A percentile compares a stretch with the other conserved stretches of the same genome.
Conservation (phyloP, 2,797 vertebrate species). For the Hephaestus fuliginosus region DNA sequence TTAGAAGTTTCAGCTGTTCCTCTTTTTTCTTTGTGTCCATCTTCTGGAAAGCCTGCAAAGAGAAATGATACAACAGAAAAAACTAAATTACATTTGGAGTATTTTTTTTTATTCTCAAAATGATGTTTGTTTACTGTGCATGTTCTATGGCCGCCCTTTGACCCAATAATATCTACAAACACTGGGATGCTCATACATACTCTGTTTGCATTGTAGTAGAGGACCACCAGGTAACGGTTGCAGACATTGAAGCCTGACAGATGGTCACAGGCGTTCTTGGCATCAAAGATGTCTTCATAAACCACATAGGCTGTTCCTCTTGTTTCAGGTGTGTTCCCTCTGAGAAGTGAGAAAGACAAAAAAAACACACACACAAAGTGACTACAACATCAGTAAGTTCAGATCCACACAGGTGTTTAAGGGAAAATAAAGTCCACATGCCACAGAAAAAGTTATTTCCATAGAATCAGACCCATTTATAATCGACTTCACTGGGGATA, state of each 20-base stretch:
- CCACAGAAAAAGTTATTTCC: background rate
- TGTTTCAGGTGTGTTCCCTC: slow-evolving; percentile 96
- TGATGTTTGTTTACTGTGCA: background rate
- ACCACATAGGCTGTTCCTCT: slow-evolving; percentile 98
- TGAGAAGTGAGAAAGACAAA: slow-evolving; percentile 61
- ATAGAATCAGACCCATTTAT: background rate
- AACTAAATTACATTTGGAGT: background rate
- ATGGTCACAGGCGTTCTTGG: slow-evolving; percentile 98
- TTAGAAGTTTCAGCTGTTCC: slow-evolving; percentile 97
- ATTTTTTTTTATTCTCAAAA: background rate
- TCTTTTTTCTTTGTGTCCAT: slow-evolving; percentile 99
- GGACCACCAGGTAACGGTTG: slow-evolving; percentile 97
- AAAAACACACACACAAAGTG: background rate
- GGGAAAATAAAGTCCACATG: background rate
- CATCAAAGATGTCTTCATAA: slow-evolving; percentile 99
- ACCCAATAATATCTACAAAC: background rate
- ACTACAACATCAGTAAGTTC: background rate
- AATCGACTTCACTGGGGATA: too few relatives aligned
- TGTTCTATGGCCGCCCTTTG: background rate
- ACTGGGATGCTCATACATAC: slow-evolving; percentile 78
- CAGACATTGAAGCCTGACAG: slow-evolving; percentile 98
- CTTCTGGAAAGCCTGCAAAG: slow-evolving; percentile 96
- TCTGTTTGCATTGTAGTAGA: slow-evolving; percentile 98
- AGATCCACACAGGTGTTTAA: background rate
- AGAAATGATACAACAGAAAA: background rate